A percentile compares a stretch with the other conserved stretches of the same genome.
Evolutionary conservation across 2,113 vertebrate species (phyloP).

Genomic region (Hystrix cristata): DNA sequence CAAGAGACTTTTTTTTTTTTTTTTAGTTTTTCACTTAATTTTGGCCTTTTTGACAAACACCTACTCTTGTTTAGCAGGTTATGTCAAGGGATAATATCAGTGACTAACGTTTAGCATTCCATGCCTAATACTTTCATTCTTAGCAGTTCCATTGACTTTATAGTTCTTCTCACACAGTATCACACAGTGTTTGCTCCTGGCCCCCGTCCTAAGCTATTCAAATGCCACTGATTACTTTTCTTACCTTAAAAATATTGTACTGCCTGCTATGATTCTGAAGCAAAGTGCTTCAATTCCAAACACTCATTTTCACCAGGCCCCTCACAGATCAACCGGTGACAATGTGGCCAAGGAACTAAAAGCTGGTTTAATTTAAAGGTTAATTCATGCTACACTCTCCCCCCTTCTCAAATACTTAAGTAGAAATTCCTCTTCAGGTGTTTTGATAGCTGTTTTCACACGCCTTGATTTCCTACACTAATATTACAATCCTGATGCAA

Average conservation of each 20-base stretch:
- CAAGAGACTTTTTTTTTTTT: neutral
- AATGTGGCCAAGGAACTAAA: neutral
- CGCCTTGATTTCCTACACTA: neutral
- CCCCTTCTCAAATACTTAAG: neutral
- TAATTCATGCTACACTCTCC: neutral
- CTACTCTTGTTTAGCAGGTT: neutral
- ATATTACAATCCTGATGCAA: neutral
- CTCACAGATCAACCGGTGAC: neutral
- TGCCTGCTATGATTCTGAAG: neutral
- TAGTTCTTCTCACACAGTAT: neutral
- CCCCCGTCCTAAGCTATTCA: neutral
- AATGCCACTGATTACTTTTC: neutral
- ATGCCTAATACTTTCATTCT: constrained; percentile 4
- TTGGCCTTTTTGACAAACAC: neutral
- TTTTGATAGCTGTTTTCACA: neutral
- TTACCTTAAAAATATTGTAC: neutral
- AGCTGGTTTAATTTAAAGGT: neutral
- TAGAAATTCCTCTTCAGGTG: neutral
- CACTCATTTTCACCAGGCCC: neutral
- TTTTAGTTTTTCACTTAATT: neutral
- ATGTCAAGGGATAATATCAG: neutral
- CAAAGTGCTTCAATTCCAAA: neutral
- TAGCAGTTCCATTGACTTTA: constrained; percentile 32
- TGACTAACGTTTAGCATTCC: constrained; percentile 10
- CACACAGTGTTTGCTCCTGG: neutral